These are phyloP conservation scores for Nephrocerus scutellatus DNA, from an alignment of 2,888 invertebrate species.

Conservation along the genomic window DNA sequence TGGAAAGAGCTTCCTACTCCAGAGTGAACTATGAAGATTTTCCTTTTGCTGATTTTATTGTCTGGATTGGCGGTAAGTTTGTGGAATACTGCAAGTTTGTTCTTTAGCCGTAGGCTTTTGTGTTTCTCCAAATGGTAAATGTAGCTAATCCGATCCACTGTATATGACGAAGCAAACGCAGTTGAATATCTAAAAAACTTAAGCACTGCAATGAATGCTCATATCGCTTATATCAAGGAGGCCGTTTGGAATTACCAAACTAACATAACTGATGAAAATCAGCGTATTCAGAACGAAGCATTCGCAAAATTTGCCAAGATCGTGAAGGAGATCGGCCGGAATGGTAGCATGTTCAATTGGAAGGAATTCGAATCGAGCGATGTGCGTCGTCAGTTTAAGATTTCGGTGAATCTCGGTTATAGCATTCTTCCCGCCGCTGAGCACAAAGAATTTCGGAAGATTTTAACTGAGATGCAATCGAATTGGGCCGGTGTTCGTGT, in stretches of 20 bases:
- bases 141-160: slow-evolving; percentile 28
- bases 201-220: slow-evolving; percentile 55
- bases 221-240: slow-evolving; percentile 54
- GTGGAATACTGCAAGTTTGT: too few relatives aligned
- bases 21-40: too few relatives aligned
- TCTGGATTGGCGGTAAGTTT: slow-evolving; percentile 22
- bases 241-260: slow-evolving; percentile 73
- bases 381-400: slow-evolving; percentile 67
- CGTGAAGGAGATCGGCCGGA: slow-evolving; percentile 41
- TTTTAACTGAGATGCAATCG: slow-evolving; percentile 61
- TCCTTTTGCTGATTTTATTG: slow-evolving; percentile 18
- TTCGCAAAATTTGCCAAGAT: slow-evolving; percentile 40
- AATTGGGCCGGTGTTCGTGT: slow-evolving; percentile 67
- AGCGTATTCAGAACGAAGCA: slow-evolving; percentile 48
- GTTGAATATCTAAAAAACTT: slow-evolving; percentile 56
- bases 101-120: too few relatives aligned
- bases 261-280: slow-evolving; percentile 69
- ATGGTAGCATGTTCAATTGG: slow-evolving; percentile 59
- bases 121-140: too few relatives aligned
- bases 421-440: slow-evolving; percentile 63
- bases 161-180: slow-evolving; percentile 51
- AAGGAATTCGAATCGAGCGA: slow-evolving; percentile 61
- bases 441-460: slow-evolving; percentile 53
- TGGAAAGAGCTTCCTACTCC: too few relatives aligned
- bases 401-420: slow-evolving; percentile 61